Evolutionary conservation across 2,888 invertebrate species (phyloP).

Genomic region (Dascillus cervinus): DNA sequence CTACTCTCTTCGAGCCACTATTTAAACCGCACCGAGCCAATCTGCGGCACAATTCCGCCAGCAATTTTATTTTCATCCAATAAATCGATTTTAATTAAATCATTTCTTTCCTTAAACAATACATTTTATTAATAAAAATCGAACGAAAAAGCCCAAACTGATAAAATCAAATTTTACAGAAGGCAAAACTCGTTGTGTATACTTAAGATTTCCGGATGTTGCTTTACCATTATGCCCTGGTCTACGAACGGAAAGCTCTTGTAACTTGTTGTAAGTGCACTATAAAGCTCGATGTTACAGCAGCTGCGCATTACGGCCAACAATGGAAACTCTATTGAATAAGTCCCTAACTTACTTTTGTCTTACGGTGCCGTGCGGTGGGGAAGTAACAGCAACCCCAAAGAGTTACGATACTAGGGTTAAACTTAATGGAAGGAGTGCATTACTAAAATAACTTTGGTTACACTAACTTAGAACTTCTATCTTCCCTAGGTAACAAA

Average conservation of each 20-base stretch:
- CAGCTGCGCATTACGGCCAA: constrained; percentile 28
- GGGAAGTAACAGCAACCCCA: constrained; percentile 23
- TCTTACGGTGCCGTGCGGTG: constrained; percentile 26
- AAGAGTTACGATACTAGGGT: constrained; percentile 27
- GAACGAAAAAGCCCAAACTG: neutral
- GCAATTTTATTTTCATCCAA: neutral
- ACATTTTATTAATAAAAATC: neutral
- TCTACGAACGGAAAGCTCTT: neutral
- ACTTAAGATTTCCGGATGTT: too few relatives aligned
- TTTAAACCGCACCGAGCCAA: too few relatives aligned
- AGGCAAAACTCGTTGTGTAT: too few relatives aligned
- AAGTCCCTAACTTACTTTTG: constrained; percentile 31
- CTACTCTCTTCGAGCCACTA: too few relatives aligned
- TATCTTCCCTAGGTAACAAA: too few relatives aligned
- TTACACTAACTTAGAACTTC: constrained; percentile 28
- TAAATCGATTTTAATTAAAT: neutral
- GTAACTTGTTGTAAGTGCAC: constrained; percentile 11
- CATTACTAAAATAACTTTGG: constrained; percentile 41
- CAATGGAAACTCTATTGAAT: constrained; percentile 31
- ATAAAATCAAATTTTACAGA: constrained; percentile 1
- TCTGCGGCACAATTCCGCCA: neutral
- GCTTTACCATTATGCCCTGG: too few relatives aligned
- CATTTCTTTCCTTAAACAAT: neutral
- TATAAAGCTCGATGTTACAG: constrained; percentile 20
- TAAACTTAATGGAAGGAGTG: constrained; percentile 35